Evolutionary conservation across 2,888 invertebrate species (phyloP), one percentile per base, ranked within the genome.

Genomic region (Cepaea hortensis): DNA sequence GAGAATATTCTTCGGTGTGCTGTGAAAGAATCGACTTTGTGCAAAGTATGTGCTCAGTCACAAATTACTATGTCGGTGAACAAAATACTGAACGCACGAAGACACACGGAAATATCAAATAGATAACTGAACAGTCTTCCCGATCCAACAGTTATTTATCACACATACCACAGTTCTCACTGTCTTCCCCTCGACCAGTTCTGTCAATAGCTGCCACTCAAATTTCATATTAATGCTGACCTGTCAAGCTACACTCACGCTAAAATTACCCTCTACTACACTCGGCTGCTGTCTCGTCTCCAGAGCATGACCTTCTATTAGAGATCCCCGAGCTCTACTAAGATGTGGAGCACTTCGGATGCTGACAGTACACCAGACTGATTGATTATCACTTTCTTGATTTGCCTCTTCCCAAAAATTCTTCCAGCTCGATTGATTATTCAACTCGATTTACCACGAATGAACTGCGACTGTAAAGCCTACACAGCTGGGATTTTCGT

Each of bases 311-410:
- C 73, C 46, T 73, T 48, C 73, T 46, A 73, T 73, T 46, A 73
- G 46, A 73, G 46, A 73, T 73, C 46, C 46, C 18, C 48, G 46
- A 73, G 46, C 73, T 73, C 48, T 46, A 46, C 15, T 18, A 46
- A 79, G n/a, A 79, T n/a, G 61, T 61, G 20, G 79, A 79, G 55
- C 55, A 61, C 79, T 79, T 61, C 55, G 61, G 79, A 18, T 20
- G 61, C 50, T 48, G 48, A 18, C 61, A 50, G 81, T 81, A 65
- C 55, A 6, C 62, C 81, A 70, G 72, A 72, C 68, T 15, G 81
- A 81, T 81, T 81, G 81, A 81, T 81, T 81, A 81, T 81, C 81
- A 48, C 6, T 23, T 70, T 7, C 81, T 81, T 15, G 46, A 15
- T 7, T 13, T 46, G 6, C 81, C 23, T 70, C 70, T 81, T 70